Percentiles rank a stretch among this genome's conserved stretches.
These are phyloP conservation scores for Hormiphora californensis DNA, from an alignment of 37 sponge, comb jelly and placozoan species.

Conservation along the genomic window DNA sequence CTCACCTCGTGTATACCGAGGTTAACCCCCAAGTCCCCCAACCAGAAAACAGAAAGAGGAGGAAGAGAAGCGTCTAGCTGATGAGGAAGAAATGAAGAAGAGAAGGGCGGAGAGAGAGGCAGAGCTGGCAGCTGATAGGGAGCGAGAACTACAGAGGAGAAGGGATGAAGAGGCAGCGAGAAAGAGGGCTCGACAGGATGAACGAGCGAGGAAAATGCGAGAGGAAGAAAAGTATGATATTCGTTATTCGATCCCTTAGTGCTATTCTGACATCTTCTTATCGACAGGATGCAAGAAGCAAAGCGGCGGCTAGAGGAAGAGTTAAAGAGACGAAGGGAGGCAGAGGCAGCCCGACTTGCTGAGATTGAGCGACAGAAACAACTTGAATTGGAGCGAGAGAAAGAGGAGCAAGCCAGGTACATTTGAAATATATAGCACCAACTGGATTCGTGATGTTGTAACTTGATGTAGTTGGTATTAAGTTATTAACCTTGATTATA, in stretches of 20 bases:
- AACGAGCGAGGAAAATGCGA: neutral
- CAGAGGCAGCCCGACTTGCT: constrained; percentile 30
- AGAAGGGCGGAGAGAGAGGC: constrained; percentile 40
- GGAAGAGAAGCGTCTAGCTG: neutral
- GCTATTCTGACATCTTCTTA: neutral
- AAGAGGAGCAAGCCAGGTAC: constrained; percentile 13
- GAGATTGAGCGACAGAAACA: constrained; percentile 53
- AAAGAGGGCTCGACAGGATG: constrained; percentile 8
- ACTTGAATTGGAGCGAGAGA: constrained; percentile 14
- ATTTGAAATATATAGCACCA: neutral
- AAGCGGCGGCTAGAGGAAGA: constrained; percentile 40
- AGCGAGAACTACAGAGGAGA: neutral
- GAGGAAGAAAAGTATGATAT: constrained; percentile 21
- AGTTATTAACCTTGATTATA: no score
- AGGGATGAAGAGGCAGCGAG: constrained; percentile 30
- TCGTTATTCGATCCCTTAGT: neutral
- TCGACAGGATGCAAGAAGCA: constrained; percentile 28
- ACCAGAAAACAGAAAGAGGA: constrained; percentile 35
- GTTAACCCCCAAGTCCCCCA: neutral
- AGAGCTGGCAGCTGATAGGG: constrained; percentile 30
- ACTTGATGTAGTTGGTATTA: neutral
- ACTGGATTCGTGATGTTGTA: neutral
- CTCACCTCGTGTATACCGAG: no score
- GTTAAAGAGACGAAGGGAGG: neutral
- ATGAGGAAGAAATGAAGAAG: constrained; percentile 13